Evolutionary conservation across 2,797 vertebrate species (phyloP), one percentile per base, ranked within the genome.

Genomic region (Tenualosa thibaudeaui): DNA sequence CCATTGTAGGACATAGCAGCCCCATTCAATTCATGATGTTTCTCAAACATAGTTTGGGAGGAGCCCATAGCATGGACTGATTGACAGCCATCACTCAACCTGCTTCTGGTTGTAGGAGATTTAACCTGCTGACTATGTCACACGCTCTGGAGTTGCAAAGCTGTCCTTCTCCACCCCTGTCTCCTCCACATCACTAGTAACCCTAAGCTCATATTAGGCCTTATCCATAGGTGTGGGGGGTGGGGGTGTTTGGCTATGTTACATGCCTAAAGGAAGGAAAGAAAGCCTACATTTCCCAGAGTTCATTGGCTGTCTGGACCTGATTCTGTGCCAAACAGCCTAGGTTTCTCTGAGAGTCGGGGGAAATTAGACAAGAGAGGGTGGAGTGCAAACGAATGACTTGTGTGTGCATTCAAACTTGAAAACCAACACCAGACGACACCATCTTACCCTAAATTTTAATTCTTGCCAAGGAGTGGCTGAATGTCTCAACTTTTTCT

Each of bases 331-430:
- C 37, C 19, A 46, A 3, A 40, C 37, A 62, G 40, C 40, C 71
- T 46, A n/a, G 71, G 46, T 78, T 78, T 5, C 71, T 2, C 37
- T 2, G 71, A 43, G 40, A 78, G 40, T 68, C 10, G 15, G 31
- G 1, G 40, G 68, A 31, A 40, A 71, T 40, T 43, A 46, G 71
- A 1, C 15, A 17, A 40, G 31, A 71, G 43, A 65, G 82, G 49
- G 60, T 68, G 60, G 62, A 26, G 62, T 84, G 56, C 31, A 24
- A 46, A 68, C 7, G 8, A 56, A 40, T 56, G 37, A 7, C 82
- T 50, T 82, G 37, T 82, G 53, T 22, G 49, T 54, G 81, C 51
- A 3, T 82, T n/a, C n/a, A 62, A 24, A 24, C 58, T 62, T 62
- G 22, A 58, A 58, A 58, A 22, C 19, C 17, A 22, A 19, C 19